A percentile compares a stretch with the other conserved stretches of the same genome.
Evolutionary conservation across 2,113 vertebrate genomes (phyloP).

Genomic region (Phyllopteryx taeniolatus): DNA sequence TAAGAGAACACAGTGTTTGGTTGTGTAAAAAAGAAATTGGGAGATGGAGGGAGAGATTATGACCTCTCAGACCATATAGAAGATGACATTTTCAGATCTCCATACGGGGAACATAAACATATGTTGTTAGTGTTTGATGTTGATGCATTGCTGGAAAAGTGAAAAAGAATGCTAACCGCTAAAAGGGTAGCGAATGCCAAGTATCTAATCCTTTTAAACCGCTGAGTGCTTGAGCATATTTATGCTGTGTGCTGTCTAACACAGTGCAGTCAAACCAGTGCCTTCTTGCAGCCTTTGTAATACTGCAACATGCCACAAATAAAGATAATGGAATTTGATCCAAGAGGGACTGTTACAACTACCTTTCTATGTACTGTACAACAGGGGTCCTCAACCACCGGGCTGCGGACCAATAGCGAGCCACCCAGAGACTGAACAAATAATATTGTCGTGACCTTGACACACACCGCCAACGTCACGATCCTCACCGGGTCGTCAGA

Average conservation of each 20-base stretch:
- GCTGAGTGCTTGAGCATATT: slow-evolving; percentile 46
- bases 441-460: background rate
- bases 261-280: slow-evolving; percentile 39
- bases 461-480: too few relatives aligned
- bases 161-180: slow-evolving; percentile 58
- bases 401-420: background rate
- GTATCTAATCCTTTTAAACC: slow-evolving; percentile 53
- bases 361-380: slow-evolving; percentile 18
- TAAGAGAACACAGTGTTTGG: slow-evolving; percentile 17
- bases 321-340: slow-evolving; percentile 25
- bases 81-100: slow-evolving; percentile 52
- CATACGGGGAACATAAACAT: slow-evolving; percentile 67
- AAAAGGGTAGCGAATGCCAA: slow-evolving; percentile 51
- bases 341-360: slow-evolving; percentile 21
- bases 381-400: background rate
- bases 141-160: slow-evolving; percentile 35
- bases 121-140: slow-evolving; percentile 66
- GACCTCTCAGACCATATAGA: slow-evolving; percentile 55
- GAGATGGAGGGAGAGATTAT: slow-evolving; percentile 64
- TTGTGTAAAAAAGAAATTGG: slow-evolving; percentile 31
- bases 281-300: slow-evolving; percentile 39
- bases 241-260: slow-evolving; percentile 28
- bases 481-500: too few relatives aligned
- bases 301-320: slow-evolving; percentile 46
- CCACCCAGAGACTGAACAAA: background rate